Base-by-base conservation (phyloP, 2,888 invertebrate species). In the Cheilosia variabilis region DNA sequence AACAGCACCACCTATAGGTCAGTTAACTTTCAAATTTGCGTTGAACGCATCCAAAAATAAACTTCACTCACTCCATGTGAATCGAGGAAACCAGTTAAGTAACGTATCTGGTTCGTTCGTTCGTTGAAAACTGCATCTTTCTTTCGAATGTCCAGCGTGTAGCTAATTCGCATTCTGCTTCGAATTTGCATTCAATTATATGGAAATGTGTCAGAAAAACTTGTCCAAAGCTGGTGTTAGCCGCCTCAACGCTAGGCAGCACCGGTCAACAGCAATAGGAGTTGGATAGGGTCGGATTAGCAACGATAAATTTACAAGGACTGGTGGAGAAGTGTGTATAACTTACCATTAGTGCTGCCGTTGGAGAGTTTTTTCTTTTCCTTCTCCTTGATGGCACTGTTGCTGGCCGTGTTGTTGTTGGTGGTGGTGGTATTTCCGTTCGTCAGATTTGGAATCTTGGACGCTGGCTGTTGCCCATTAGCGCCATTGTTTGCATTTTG, bases 301-400 rank as follows among this genome's bases (percentile, higher is more conserved):
- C 5, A 9, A 31, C 41, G 45, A 3, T 47, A 9, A 17, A n/a
- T 13, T 37, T 37, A 13, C 13, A 37, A 10, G 13, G 37, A 43
- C 34, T 27, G 15, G 0, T 22, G 2, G 13, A 2, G 3, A 6
- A 52, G 5, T 15, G 50, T 34, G 9, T 34, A n/a, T n/a, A 27
- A 79, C 89, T 90, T 87, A 91, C 91, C 91, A 81, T 62, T 81
- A 15, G 47, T 53, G 13, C 37, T 75, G 50, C 71, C 76, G 27
- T 50, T 86, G 27, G 89, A 89, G 75, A 89, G 88, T 89, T 91
- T 90, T 68, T 91, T 90, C 87, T 91, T 91, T 37, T 91, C 91
- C 68, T 91, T 91, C 58, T 91, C 91, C 75, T 91, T 91, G 73
- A 89, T 90, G 47, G 88, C 55, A 58, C 47, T 27, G n/a, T 52